phyloP scores from a whole-genome alignment of 2,797 vertebrate genomes.

The Leontocebus nigricollis region DNA sequence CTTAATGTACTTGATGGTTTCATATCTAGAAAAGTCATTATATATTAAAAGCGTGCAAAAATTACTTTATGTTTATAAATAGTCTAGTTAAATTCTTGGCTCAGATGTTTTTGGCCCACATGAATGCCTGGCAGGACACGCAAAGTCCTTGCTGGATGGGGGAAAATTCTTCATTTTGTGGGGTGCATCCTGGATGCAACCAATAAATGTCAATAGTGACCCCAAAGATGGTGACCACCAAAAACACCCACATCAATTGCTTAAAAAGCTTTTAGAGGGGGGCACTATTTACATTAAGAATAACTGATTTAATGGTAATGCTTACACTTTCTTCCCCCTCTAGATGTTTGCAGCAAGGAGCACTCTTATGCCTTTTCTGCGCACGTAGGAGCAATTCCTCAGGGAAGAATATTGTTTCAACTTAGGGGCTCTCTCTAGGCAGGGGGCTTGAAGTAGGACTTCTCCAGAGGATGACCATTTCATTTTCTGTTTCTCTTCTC shows the following conservation, averaged over 20 bases:
- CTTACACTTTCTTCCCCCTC: background rate
- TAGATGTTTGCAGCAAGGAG: background rate
- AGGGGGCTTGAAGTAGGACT: background rate
- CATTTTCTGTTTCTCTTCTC: background rate
- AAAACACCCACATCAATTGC: background rate
- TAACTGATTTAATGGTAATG: background rate
- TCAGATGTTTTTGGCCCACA: slow-evolving; percentile 25
- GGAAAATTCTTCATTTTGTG: background rate
- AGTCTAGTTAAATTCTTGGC: slow-evolving; percentile 18
- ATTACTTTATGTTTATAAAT: slow-evolving; percentile 16
- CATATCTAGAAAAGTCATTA: background rate
- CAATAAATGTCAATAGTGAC: background rate
- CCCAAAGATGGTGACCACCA: background rate
- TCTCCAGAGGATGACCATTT: background rate
- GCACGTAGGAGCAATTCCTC: background rate
- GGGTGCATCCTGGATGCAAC: background rate
- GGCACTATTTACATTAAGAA: background rate
- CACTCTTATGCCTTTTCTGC: background rate
- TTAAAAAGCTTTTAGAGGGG: background rate
- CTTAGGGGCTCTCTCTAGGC: background rate
- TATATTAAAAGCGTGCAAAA: background rate
- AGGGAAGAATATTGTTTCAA: background rate
- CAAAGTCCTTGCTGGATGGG: background rate
- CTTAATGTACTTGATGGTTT: background rate
- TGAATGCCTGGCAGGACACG: background rate